These are phyloP conservation scores for Eptesicus fuscus DNA, from an alignment of 2,113 vertebrate species.

Conservation along the genomic window DNA sequence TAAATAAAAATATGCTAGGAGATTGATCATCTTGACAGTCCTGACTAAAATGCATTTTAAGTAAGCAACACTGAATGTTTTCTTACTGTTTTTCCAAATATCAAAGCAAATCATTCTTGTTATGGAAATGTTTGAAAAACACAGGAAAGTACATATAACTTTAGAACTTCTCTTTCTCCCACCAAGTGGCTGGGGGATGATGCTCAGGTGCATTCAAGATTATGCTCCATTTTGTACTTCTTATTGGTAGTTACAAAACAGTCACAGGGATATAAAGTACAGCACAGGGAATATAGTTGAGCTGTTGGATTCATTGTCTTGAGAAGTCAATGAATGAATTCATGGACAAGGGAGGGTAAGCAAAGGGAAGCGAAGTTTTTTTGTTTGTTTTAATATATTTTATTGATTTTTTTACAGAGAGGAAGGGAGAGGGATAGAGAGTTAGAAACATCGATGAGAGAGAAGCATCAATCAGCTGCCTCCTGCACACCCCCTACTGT, in stretches of 20 bases:
- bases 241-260: background rate
- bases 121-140: conserved; percentile 18
- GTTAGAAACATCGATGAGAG: too few species aligned
- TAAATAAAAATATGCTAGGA: background rate
- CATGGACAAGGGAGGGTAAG: too few species aligned
- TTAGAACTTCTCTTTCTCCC: background rate
- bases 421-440: too few species aligned
- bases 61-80: background rate
- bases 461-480: too few species aligned
- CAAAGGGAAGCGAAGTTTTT: too few species aligned
- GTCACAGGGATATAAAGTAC: background rate
- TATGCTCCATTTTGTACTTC: background rate
- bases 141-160: background rate
- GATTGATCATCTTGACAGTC: background rate
- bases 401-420: too few species aligned
- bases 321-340: too few species aligned
- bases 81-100: conserved; percentile 13
- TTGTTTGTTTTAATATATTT: too few species aligned
- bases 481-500: too few species aligned
- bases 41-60: background rate
- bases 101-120: conserved; percentile 17
- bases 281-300: background rate
- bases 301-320: too few species aligned
- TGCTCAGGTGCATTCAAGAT: background rate
- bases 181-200: background rate